These are phyloP conservation scores for Dexiosoma caninum DNA, from an alignment of 2,888 invertebrate species.

Conservation along the genomic window DNA sequence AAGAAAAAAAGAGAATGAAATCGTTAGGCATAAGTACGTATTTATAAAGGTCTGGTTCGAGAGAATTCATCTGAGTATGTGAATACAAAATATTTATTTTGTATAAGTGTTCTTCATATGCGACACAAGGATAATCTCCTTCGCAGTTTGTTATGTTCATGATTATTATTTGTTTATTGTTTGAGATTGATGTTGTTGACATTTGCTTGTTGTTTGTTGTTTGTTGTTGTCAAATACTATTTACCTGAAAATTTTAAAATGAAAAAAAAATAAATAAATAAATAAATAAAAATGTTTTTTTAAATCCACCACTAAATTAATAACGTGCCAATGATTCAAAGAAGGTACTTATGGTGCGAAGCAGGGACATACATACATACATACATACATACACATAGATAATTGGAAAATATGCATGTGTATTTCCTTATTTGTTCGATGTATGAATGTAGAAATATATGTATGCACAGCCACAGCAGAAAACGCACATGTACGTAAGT, in stretches of 20 bases:
- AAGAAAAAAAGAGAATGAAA: too few species aligned
- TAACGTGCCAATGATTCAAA: slow-evolving; percentile 55
- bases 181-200: slow-evolving; percentile 56
- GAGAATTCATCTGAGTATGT: neutral
- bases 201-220: slow-evolving; percentile 47
- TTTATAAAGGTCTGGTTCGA: neutral
- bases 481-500: neutral
- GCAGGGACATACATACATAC: slow-evolving; percentile 10
- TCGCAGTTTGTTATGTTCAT: slow-evolving; percentile 51
- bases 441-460: too few species aligned
- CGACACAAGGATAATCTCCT: slow-evolving; percentile 58
- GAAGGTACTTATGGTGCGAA: slow-evolving; percentile 44
- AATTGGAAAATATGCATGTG: neutral
- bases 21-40: neutral
- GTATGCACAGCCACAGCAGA: too few species aligned
- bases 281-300: neutral
- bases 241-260: slow-evolving; percentile 47
- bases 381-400: neutral
- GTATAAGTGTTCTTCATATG: neutral
- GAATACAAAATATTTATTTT: neutral
- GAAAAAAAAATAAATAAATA: neutral
- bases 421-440: too few species aligned
- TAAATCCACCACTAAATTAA: slow-evolving; percentile 38
- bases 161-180: slow-evolving; percentile 56
- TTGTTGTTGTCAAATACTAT: slow-evolving; percentile 36